Conservation (phyloP, 2,888 invertebrate genomes). For the Fissipunctia ypsillon region DNA sequence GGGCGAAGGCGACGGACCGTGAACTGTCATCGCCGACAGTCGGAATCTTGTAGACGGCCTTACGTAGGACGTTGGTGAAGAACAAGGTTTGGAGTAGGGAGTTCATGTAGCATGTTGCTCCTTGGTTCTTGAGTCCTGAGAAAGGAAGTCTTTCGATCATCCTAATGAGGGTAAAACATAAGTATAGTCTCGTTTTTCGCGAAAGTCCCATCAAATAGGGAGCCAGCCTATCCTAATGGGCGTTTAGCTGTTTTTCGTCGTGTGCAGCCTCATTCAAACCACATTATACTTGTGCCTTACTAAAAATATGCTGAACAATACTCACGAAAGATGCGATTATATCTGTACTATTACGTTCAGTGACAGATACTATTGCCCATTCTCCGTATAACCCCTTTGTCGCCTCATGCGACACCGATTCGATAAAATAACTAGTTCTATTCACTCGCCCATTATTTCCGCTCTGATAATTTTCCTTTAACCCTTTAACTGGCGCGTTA, state of each 20-base stretch:
- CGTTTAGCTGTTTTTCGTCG: neutral
- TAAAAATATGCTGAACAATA: neutral
- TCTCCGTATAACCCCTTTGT: constrained; percentile 26
- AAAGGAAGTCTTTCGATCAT: constrained; percentile 25
- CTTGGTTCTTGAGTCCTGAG: constrained; percentile 98
- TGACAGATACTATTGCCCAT: constrained; percentile 7
- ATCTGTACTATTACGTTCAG: constrained; percentile 9
- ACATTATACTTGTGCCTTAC: neutral
- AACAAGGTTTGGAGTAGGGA: constrained; percentile 99
- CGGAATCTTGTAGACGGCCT: constrained; percentile 99
- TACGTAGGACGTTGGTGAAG: constrained; percentile 97
- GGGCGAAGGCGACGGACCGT: constrained; percentile 95
- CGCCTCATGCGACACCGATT: constrained; percentile 23
- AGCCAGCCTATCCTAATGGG: neutral
- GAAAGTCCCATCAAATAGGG: neutral
- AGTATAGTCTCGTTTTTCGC: neutral
- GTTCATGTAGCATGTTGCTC: constrained; percentile 99
- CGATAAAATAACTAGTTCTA: constrained; percentile 60
- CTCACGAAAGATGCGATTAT: neutral
- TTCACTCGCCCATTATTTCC: constrained; percentile 43
- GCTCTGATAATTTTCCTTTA: constrained; percentile 53
- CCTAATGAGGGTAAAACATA: neutral
- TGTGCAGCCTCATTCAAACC: neutral
- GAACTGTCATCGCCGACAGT: constrained; percentile 99
- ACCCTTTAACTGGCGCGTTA: constrained; percentile 44